phyloP scores from a whole-genome alignment of 1,140 invertebrate species.

The Coenobita brevimanus region DNA sequence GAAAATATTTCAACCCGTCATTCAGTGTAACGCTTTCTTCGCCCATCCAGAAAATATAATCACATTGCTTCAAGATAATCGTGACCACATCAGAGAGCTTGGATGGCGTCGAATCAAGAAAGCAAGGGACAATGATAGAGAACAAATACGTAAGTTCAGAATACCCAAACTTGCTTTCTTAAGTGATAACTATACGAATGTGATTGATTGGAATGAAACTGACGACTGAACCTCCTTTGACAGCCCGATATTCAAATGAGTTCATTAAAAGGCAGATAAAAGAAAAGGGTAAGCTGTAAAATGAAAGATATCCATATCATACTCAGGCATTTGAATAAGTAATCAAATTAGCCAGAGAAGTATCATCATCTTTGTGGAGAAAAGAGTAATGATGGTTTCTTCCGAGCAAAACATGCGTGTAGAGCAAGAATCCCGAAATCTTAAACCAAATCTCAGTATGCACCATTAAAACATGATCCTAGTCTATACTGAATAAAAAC shows the following conservation, averaged over 20 bases:
- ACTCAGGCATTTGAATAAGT: background rate
- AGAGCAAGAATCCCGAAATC: background rate
- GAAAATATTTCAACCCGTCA: background rate
- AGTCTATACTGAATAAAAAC: background rate
- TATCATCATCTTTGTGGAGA: background rate
- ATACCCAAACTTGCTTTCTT: background rate
- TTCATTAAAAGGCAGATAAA: conserved; percentile 3
- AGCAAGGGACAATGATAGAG: background rate
- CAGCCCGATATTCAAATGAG: conserved; percentile 2
- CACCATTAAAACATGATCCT: background rate
- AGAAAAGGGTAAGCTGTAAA: no score
- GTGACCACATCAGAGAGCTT: no score
- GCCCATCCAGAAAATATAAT: background rate
- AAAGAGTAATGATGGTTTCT: background rate
- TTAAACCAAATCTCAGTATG: background rate
- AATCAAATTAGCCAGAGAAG: background rate
- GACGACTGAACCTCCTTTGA: background rate
- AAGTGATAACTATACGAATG: background rate
- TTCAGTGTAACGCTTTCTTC: background rate
- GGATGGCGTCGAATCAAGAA: no score
- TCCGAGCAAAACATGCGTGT: background rate
- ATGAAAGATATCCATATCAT: background rate
- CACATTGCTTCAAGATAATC: no score
- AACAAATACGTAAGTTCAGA: background rate
- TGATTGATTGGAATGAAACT: background rate